These are phyloP conservation scores for Gymnocheta viridis DNA, from an alignment of 2,888 invertebrate species.

Conservation along the genomic window DNA sequence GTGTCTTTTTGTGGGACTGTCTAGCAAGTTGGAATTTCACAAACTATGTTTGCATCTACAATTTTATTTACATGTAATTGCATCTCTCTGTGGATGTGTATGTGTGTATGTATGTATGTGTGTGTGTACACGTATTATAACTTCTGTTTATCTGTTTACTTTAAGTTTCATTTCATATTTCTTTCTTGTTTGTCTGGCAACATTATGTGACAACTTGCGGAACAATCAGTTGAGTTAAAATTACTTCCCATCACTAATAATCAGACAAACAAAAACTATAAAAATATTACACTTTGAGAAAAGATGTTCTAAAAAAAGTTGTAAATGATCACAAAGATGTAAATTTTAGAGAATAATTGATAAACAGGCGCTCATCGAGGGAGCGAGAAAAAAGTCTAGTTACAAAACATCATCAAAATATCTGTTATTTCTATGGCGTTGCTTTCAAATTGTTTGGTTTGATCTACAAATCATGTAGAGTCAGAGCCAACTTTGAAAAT, in stretches of 20 bases:
- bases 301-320: not conserved
- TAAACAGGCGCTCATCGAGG: too few relatives aligned
- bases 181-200: constrained; percentile 66
- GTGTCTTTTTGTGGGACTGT: constrained; percentile 20
- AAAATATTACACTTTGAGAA: constrained; percentile 44
- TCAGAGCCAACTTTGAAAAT: too few relatives aligned
- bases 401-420: too few relatives aligned
- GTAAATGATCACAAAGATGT: not conserved
- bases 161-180: constrained; percentile 42
- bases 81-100: not conserved
- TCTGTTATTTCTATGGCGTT: too few relatives aligned
- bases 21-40: constrained; percentile 17
- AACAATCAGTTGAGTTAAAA: constrained; percentile 68
- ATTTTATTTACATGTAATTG: not conserved
- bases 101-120: not conserved
- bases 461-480: too few relatives aligned
- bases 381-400: too few relatives aligned
- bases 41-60: constrained; percentile 5
- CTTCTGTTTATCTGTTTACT: constrained; percentile 44
- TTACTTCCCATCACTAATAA: constrained; percentile 66
- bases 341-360: not conserved
- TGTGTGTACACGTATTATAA: not conserved
- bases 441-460: too few relatives aligned
- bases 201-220: constrained; percentile 70
- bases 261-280: constrained; percentile 44